phyloP scores from a whole-genome alignment of 2,888 invertebrate genomes.

The Nemoura dubitans region DNA sequence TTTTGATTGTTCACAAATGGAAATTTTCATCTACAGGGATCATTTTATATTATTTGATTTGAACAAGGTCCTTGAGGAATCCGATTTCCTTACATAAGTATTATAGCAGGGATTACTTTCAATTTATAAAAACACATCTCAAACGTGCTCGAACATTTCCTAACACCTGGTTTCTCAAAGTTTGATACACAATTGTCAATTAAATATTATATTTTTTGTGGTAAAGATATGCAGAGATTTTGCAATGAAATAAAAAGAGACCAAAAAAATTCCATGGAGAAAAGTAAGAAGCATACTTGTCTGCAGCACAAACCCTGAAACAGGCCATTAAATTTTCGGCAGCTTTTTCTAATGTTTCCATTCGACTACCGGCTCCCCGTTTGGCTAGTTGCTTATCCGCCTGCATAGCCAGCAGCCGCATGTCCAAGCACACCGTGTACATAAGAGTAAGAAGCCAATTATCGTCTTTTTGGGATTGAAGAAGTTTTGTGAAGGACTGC shows the following conservation, averaged over 20 bases:
- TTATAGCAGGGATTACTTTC: too few relatives aligned
- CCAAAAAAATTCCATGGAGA: background rate
- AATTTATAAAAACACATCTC: too few relatives aligned
- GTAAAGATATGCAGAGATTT: too few relatives aligned
- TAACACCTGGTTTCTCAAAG: too few relatives aligned
- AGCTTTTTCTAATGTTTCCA: conserved; percentile 87
- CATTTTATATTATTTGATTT: too few relatives aligned
- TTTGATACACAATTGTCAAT: too few relatives aligned
- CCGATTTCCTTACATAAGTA: too few relatives aligned
- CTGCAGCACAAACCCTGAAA: conserved; percentile 94
- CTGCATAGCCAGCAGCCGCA: conserved; percentile 83
- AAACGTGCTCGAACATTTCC: conserved; percentile 1
- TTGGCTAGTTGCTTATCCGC: conserved; percentile 71
- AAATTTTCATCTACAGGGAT: too few relatives aligned
- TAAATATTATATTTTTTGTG: too few relatives aligned
- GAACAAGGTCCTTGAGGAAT: too few relatives aligned
- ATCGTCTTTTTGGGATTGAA: conserved; percentile 90
- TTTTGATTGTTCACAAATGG: too few relatives aligned
- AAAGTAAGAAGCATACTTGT: conserved; percentile 67
- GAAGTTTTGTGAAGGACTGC: conserved; percentile 79
- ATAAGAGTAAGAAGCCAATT: conserved; percentile 97
- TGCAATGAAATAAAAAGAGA: too few relatives aligned
- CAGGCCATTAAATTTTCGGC: conserved; percentile 93
- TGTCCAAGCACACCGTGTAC: conserved; percentile 88
- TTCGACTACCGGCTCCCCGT: conserved; percentile 55